Percentiles rank a stretch among this genome's conserved stretches.
Evolutionary conservation across 2,113 vertebrate species (phyloP).

Genomic region (Saguinus midas): DNA sequence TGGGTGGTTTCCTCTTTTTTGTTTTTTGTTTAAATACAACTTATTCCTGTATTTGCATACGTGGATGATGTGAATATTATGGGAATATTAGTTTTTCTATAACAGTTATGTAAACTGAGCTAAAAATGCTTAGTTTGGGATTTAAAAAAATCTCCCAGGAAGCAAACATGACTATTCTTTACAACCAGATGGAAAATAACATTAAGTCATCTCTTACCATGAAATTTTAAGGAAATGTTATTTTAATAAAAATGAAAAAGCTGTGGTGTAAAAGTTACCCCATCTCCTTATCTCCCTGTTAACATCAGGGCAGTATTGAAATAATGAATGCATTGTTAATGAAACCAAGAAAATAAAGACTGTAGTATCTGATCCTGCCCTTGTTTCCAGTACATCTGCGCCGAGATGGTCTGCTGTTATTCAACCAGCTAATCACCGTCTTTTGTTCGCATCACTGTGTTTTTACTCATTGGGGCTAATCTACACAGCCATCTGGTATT

Average conservation of each 20-base stretch:
- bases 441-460: slow-evolving; percentile 79
- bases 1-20: background rate
- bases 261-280: slow-evolving; percentile 53
- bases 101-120: slow-evolving; percentile 33
- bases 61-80: background rate
- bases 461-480: slow-evolving; percentile 78
- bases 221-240: slow-evolving; percentile 66
- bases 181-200: slow-evolving; percentile 38
- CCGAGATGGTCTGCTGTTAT: slow-evolving; percentile 77
- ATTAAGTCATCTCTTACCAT: slow-evolving; percentile 69
- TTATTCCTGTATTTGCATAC: background rate
- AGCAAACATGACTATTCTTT: slow-evolving; percentile 1
- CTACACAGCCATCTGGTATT: slow-evolving; percentile 83
- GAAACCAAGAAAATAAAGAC: slow-evolving; percentile 76
- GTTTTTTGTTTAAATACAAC: background rate
- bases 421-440: slow-evolving; percentile 85
- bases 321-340: slow-evolving; percentile 80
- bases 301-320: slow-evolving; percentile 76
- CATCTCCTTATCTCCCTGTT: slow-evolving; percentile 49
- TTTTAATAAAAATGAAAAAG: slow-evolving; percentile 76
- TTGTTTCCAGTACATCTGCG: slow-evolving; percentile 80
- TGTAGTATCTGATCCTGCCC: slow-evolving; percentile 63
- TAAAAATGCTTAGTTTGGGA: slow-evolving; percentile 54
- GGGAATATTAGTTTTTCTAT: background rate
- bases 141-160: background rate